Conservation (phyloP, 2,888 invertebrate species). For the Halictus quadricinctus region DNA sequence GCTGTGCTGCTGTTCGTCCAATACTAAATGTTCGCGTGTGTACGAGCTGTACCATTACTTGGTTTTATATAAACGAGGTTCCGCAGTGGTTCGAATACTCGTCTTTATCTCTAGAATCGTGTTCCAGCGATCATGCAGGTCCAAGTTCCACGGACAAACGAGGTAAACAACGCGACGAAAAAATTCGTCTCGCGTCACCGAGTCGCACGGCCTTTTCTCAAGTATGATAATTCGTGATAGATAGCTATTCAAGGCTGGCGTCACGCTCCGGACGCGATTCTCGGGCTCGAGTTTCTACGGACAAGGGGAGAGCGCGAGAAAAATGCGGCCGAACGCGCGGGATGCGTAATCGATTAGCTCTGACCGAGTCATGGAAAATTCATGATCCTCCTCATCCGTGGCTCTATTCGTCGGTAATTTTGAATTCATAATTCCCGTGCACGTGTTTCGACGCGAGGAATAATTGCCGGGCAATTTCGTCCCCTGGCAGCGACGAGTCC, state of each 20-base stretch:
- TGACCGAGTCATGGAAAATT: constrained; percentile 39
- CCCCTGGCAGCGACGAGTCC: background rate
- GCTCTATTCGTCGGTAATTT: background rate
- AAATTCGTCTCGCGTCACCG: constrained; percentile 57
- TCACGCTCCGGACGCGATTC: constrained; percentile 61
- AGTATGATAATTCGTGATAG: constrained; percentile 69
- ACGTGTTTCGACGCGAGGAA: constrained; percentile 18
- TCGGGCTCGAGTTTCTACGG: constrained; percentile 40
- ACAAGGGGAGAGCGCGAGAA: constrained; percentile 50
- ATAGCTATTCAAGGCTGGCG: constrained; percentile 44
- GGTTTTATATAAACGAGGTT: background rate
- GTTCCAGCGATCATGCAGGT: background rate
- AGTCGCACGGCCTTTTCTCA: constrained; percentile 39
- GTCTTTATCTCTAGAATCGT: background rate
- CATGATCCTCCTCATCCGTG: constrained; percentile 18
- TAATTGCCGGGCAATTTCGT: constrained; percentile 18
- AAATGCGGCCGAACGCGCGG: constrained; percentile 48
- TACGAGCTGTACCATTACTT: background rate
- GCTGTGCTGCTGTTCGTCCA: too few relatives aligned
- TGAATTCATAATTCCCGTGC: constrained; percentile 5
- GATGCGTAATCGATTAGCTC: constrained; percentile 63
- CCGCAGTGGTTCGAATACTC: background rate
- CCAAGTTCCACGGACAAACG: background rate
- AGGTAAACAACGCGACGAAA: background rate
- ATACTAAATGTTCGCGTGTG: too few relatives aligned